phyloP scores from a whole-genome alignment of 23 tunicate species.

The Ascidia mentula region DNA sequence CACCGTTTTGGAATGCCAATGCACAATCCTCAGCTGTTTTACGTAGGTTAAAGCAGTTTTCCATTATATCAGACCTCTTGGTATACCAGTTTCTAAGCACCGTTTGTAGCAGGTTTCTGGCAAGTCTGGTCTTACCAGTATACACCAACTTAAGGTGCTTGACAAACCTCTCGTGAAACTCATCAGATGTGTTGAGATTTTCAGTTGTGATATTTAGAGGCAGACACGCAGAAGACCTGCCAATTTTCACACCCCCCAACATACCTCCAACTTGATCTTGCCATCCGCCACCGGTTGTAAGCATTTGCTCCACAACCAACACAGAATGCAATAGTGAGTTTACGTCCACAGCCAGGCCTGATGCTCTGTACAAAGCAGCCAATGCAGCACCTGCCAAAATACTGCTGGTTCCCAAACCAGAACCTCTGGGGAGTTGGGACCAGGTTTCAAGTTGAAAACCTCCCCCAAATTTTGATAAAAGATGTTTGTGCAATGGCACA shows the following conservation, averaged over 20 bases:
- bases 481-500: constrained; percentile 43
- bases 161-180: constrained; percentile 31
- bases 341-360: constrained; percentile 39
- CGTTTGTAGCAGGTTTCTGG: constrained; percentile 81
- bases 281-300: constrained; percentile 97
- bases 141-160: constrained; percentile 64
- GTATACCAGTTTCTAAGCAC: constrained; percentile 90
- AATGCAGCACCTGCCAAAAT: constrained; percentile 81
- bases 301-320: constrained; percentile 80
- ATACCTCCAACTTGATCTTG: constrained; percentile 95
- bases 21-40: constrained; percentile 68
- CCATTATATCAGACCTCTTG: constrained; percentile 45
- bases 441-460: constrained; percentile 89
- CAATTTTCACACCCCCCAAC: constrained; percentile 75
- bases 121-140: constrained; percentile 90
- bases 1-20: constrained; percentile 26
- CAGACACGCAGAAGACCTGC: constrained; percentile 30
- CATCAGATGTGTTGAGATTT: constrained; percentile 28
- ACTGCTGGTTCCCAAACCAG: constrained; percentile 94
- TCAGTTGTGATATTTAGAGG: constrained; percentile 59
- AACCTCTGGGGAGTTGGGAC: constrained; percentile 80
- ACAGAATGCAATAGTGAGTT: constrained; percentile 79
- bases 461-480: constrained; percentile 30
- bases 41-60: constrained; percentile 48
- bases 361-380: constrained; percentile 33